A percentile compares a stretch with the other conserved stretches of the same genome.
Conservation (phyloP, 2,113 vertebrate species). For the Pantherophis guttatus region DNA sequence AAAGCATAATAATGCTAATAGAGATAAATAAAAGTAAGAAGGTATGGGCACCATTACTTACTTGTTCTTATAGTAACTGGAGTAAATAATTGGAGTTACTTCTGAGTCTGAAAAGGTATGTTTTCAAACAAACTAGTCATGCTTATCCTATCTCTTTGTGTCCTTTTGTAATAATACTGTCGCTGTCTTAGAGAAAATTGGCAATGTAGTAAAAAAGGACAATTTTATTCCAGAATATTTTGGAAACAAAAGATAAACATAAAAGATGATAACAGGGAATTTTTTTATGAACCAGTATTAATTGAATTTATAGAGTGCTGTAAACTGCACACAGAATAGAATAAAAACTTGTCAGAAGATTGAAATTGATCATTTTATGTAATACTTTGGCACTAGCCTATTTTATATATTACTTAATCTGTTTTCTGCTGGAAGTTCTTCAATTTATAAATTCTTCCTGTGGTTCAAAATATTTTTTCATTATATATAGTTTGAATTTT, state of each 20-base stretch:
- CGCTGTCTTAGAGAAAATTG: not conserved
- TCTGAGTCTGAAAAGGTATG: not conserved
- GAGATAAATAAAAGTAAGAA: not conserved
- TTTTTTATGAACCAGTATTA: not conserved
- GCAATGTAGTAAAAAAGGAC: not conserved
- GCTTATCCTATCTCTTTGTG: not conserved
- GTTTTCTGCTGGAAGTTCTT: not conserved
- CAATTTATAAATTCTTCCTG: not conserved
- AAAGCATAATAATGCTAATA: too few species aligned
- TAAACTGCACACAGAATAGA: not conserved
- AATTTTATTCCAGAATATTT: not conserved
- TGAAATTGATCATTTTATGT: not conserved
- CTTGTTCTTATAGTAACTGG: not conserved
- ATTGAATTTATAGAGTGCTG: not conserved
- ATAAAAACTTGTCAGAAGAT: not conserved
- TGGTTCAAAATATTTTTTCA: not conserved
- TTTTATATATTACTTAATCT: not conserved
- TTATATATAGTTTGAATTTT: not conserved
- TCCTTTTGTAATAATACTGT: not conserved
- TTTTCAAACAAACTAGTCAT: not conserved
- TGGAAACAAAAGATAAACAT: not conserved
- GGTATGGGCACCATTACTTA: not conserved
- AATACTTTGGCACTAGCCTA: not conserved
- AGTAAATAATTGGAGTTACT: not conserved
- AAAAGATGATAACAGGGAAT: not conserved